phyloP scores from a whole-genome alignment of 2,888 invertebrate genomes.

The Aelia acuminata region DNA sequence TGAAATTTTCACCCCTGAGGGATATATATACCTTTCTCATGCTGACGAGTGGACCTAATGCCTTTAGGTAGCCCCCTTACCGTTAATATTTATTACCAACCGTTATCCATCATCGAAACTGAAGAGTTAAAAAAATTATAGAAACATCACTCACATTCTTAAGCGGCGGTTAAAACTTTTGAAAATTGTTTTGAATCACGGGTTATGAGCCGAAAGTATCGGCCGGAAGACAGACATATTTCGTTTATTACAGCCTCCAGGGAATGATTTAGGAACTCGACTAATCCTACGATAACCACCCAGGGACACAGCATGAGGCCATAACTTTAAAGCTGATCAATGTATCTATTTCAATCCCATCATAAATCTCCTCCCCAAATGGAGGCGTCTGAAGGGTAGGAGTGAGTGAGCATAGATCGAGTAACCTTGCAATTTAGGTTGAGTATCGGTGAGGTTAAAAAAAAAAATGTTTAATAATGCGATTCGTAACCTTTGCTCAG shows the following conservation, averaged over 20 bases:
- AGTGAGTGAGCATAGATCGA: neutral
- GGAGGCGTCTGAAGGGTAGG: neutral
- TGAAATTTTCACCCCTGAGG: too few relatives aligned
- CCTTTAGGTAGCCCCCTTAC: neutral
- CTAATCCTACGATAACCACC: constrained; percentile 6
- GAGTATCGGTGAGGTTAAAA: too few relatives aligned
- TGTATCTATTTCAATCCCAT: constrained; percentile 14
- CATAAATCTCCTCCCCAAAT: constrained; percentile 40
- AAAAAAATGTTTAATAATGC: too few relatives aligned
- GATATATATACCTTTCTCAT: neutral
- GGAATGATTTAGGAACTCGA: neutral
- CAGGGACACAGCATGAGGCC: neutral
- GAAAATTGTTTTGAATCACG: constrained; percentile 12
- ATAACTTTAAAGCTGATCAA: constrained; percentile 41
- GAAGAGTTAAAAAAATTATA: neutral
- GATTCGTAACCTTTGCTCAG: too few relatives aligned
- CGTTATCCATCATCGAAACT: neutral
- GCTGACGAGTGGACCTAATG: neutral
- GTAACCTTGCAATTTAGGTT: neutral
- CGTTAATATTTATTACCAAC: neutral
- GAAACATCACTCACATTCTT: neutral
- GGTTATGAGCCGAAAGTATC: constrained; percentile 11
- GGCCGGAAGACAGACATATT: neutral
- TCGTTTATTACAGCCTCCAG: neutral
- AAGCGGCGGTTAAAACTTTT: neutral